Evolutionary conservation across 2,113 vertebrate species (phyloP).

Genomic region (Cyanoramphus novaezelandiae): DNA sequence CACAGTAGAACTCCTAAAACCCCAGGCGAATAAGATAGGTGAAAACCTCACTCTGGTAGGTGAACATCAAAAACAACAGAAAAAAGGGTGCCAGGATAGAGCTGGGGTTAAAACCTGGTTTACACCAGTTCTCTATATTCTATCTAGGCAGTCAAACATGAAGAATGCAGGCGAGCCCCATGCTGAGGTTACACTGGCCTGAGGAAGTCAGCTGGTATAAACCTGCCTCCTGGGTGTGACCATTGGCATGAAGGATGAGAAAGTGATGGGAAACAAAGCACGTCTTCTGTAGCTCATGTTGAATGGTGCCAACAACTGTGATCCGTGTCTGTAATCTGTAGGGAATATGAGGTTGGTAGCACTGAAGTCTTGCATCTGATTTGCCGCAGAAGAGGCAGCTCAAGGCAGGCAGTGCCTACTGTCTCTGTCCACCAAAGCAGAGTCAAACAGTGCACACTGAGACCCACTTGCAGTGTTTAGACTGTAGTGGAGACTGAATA

Average conservation of each 20-base stretch:
- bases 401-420: too few species aligned
- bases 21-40: background rate
- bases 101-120: background rate
- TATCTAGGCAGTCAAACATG: rapidly evolving
- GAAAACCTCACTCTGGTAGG: background rate
- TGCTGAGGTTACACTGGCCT: background rate
- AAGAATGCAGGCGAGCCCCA: background rate
- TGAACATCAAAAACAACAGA: background rate
- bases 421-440: background rate
- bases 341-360: background rate
- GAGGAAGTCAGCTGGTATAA: background rate
- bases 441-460: background rate
- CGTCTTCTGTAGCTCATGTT: background rate
- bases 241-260: background rate
- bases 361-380: background rate
- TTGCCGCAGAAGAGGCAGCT: background rate
- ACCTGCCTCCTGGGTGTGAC: background rate
- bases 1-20: background rate
- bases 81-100: background rate
- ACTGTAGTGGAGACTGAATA: background rate
- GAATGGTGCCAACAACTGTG: background rate
- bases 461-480: background rate
- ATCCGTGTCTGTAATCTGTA: background rate
- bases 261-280: background rate
- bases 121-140: background rate